Evolutionary conservation across 2,797 vertebrate species (phyloP), one percentile per base, ranked within the genome.

Genomic region (Channa striata): DNA sequence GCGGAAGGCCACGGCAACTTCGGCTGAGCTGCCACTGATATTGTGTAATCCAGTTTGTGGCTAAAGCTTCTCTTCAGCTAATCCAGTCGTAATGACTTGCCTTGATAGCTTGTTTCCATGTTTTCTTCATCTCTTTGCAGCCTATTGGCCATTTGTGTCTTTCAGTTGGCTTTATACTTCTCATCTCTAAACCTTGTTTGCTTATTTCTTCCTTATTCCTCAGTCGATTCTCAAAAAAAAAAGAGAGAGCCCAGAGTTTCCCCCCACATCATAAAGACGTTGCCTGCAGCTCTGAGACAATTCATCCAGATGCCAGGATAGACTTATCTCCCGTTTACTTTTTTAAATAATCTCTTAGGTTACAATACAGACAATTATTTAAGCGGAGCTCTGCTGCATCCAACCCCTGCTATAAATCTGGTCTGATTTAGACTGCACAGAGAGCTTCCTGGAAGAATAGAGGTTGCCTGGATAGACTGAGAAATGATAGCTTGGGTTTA

Each of bases 311-410:
- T 59, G 51, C 72, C 25, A 1, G 72, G 53, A 81, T 36, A 68
- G 59, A 72, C 83, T 59, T 2, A 78, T 77, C 80, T 78, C 51
- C 6, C 25, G 3, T 30, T 30, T 30, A 30, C 6, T 63, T 72
- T 83, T 54, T 87, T 88, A 83, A 82, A 88, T 87, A 84, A 74
- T 72, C 78, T 86, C 85, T 87, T 83, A 81, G 87, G 85, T 90
- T 91, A 80, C 84, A 80, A 83, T 74, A 83, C 79, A 85, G 81
- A 81, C 59, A 43, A 85, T 80, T 80, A 84, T 88, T 89, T 80
- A 78, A 91, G 78, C 87, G 87, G 87, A 88, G 68, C 71, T 61
- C 44, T 21, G 58, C 70, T 83, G 46, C 23, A 68, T 68, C 62
- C 73, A 75, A 78, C 63, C 42, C 57, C 74, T 34, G 80, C 75